Evolutionary conservation across 1,140 invertebrate genomes (phyloP), one percentile per base, ranked within the genome.

Genomic region (Microvelia longipes): DNA sequence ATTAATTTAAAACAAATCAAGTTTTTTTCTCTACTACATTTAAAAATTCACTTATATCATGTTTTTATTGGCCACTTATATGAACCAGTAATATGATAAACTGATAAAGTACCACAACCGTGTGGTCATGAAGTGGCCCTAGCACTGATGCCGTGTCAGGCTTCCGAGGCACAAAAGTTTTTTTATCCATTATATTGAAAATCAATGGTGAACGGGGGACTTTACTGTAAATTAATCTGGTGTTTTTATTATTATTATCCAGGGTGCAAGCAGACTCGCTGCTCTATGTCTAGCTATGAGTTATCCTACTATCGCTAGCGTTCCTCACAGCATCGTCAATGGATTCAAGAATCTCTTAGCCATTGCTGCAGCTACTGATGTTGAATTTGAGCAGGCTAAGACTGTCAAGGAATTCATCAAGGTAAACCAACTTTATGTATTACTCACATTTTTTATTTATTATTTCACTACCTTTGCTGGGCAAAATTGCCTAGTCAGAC

Each of bases 321-420:
- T 88, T 30, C 96, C 97, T 50, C 97, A 99, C 84, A 96, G 92
- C 78, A 88, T 99, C 76, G 90, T 91, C 79, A 98, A 98, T 78
- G 97, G 95, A 69, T 96, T 99, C 86, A 98, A 98, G 85, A 98
- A 96, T 81, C 82, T 99, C 75, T 85, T 99, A 83, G 94, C 96
- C 73, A 83, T 99, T 79, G 96, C 96, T 78, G 93, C 94, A 68
- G 92, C 88, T 74, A 98, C 97, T 71, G 95, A 99, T 64, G 87
- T 98, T 72, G 89, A 91, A 73, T 99, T 99, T 83, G 87, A 92
- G 78, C 90, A 98, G 82, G 97, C 96, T 66, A 84, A 88, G 68
- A 94, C 90, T 78, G 90, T 98, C 80, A 93, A 93, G 81, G 91
- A 93, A 79, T 94, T 85, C 80, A 86, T 94, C 76, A 93, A 92